Evolutionary conservation across 1,140 invertebrate genomes (phyloP), one percentile per base, ranked within the genome.

Genomic region (Eurosta solidaginis): DNA sequence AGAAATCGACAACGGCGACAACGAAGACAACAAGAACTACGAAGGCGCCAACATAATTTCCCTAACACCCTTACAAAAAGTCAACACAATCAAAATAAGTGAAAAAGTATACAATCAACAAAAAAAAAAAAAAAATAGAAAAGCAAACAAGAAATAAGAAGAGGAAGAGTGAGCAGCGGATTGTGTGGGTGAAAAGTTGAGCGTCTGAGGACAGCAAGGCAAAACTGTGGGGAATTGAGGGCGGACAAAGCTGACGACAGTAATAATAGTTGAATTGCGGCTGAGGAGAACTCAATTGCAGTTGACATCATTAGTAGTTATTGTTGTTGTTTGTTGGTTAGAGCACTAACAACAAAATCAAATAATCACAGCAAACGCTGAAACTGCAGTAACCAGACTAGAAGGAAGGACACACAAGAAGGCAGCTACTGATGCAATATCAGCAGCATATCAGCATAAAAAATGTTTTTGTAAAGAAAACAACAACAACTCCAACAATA

Each of bases 361-460:
- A 68, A 68, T 68, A 36, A 68, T 68, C 59, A 68, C n/a, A 68
- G 59, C 33, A 68, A 68, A 68, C 59, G 40, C 33, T 68, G 59
- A 40, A 33, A 10, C 59, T 40, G 12, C 40, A 68, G 40, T 68
- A 68, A 40, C 59, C 36, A 68, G 33, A 42, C 36, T 40, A 40
- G 59, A 9, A 33, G n/a, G 59, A n/a, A 20, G 59, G 59, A 68
- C 33, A 36, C 7, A 36, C 10, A 9, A 14, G 54, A 5, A 29
- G 40, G 59, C 59, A 40, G 29, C n/a, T n/a, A n/a, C n/a, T n/a
- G n/a, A n/a, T n/a, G n/a, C 29, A 63, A 29, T 29, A 63, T 33
- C n/a, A 63, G 59, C 5, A 29, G 22, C 59, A 68, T 7, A 33
- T 33, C 59, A 68, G 59, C 59, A 68, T 68, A 68, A 68, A 40